Conservation (phyloP, 2,797 vertebrate genomes). For the Sebastes nivosus region DNA sequence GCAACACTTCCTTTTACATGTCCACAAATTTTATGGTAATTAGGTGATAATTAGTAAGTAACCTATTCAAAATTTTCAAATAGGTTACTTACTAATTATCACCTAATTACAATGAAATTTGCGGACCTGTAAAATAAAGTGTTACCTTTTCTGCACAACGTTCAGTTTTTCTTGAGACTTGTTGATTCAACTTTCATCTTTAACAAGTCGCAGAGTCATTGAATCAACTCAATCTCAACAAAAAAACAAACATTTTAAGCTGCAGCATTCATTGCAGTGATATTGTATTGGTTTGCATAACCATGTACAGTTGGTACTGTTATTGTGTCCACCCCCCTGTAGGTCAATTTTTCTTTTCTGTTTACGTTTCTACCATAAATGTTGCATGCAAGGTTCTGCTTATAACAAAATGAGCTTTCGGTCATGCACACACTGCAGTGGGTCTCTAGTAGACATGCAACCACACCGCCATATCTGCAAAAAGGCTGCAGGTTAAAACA, state of each 20-base stretch:
- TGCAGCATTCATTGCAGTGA: slow-evolving; percentile 12
- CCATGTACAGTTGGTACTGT: background rate
- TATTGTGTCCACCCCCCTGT: slow-evolving; percentile 26
- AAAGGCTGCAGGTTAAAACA: slow-evolving; percentile 19
- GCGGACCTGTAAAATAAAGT: no score
- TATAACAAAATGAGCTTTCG: slow-evolving; percentile 6
- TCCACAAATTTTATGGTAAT: no score
- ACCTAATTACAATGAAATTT: no score
- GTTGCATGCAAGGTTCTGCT: slow-evolving; percentile 29
- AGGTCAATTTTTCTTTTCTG: slow-evolving; percentile 2
- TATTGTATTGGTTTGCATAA: background rate
- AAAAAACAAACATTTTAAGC: background rate
- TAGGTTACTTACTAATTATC: no score
- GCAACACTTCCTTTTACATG: no score
- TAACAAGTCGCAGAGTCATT: background rate
- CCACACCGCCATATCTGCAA: slow-evolving; percentile 13
- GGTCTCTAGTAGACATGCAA: slow-evolving; percentile 25
- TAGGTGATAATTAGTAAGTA: no score
- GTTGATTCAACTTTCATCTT: background rate
- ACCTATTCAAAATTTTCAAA: no score
- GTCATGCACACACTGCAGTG: slow-evolving; percentile 35
- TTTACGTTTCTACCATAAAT: slow-evolving; percentile 10
- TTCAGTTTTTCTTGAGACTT: background rate
- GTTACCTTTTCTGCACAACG: background rate
- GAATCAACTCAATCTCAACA: slow-evolving; percentile 1